Evolutionary conservation across 1,140 invertebrate genomes (phyloP), one percentile per base, ranked within the genome.

Genomic region (Lepidotrigona ventralis): DNA sequence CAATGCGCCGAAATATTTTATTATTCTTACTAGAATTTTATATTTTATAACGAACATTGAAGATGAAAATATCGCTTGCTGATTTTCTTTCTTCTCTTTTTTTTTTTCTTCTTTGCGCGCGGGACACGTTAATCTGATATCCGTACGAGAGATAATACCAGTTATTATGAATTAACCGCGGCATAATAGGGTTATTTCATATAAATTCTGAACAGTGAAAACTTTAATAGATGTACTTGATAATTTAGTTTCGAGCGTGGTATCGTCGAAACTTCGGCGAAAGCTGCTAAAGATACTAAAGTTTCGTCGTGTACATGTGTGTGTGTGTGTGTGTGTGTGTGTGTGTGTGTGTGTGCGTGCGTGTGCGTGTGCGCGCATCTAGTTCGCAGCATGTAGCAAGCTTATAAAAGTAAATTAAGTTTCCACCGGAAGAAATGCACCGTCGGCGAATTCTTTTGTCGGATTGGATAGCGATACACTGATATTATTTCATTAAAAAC

Each of bases 351-450:
- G 8, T 2, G 51, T 72, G 66, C 53, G 64, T 11, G 39, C 29
- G 46, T 2, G 51, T 72, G 66, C 53, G 64, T 11, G 39, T 23
- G 46, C 11, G 39, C 69, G 46, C 71, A 78, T 72, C 81, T n/a
- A 39, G 26, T 71, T 60, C 75, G n/a, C 29, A 21, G 75, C 63
- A 71, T 79, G 68, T 79, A 64, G 29, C 68, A 17, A 33, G 56
- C 58, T 79, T 83, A 78, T 79, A 79, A 83, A 79, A 72, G 75
- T 79, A 72, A 83, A 83, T 69, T 56, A 79, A 72, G 74, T 72
- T 83, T 64, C 23, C 23, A 29, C 17, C 26, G 21, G 21, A 15
- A 5, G 64, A 70, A 70, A 56, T 56, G 72, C n/a, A 39, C 63
- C n/a, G 29, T 33, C 51, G 26, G 54, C 54, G 56, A 60, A 60